Evolutionary conservation across 2,888 invertebrate species (phyloP).

Genomic region (Ophion ellenae): DNA sequence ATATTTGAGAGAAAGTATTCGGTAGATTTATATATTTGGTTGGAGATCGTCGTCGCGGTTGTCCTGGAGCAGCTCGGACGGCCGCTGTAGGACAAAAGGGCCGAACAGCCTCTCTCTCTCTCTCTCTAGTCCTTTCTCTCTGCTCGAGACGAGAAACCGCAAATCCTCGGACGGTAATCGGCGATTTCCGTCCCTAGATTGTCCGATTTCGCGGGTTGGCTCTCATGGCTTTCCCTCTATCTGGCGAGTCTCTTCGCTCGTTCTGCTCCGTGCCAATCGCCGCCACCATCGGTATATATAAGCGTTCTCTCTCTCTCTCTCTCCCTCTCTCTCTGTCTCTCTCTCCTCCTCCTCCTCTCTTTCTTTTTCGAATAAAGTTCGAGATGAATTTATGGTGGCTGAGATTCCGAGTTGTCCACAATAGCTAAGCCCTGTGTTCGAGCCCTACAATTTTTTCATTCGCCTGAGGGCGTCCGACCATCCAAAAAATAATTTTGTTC

Average conservation of each 20-base stretch:
- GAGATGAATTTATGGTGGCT: conserved; percentile 63
- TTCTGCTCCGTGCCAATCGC: conserved; percentile 14
- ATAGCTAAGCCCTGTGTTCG: conserved; percentile 45
- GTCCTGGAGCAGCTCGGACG: background rate
- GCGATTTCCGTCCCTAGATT: conserved; percentile 78
- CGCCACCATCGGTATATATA: conserved; percentile 4
- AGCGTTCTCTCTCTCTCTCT: conserved; percentile 1
- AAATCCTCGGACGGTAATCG: conserved; percentile 77
- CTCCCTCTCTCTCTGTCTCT: too few relatives aligned
- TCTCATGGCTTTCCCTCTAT: conserved; percentile 37
- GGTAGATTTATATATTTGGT: conserved; percentile 14
- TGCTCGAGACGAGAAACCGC: conserved; percentile 73
- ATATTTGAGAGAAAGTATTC: conserved; percentile 13
- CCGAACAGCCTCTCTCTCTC: conserved; percentile 1
- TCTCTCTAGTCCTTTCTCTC: background rate
- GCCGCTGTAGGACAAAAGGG: conserved; percentile 1
- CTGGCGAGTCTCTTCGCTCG: conserved; percentile 39
- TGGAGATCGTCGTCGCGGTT: background rate
- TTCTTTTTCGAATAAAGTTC: conserved; percentile 17
- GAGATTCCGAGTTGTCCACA: conserved; percentile 23
- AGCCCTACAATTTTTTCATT: conserved; percentile 34
- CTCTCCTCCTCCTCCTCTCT: too few relatives aligned
- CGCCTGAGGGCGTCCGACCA: conserved; percentile 32
- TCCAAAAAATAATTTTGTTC: conserved; percentile 70
- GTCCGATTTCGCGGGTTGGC: conserved; percentile 69